Evolutionary conservation across 2,113 vertebrate species (phyloP).

Genomic region (Smithornis capensis): DNA sequence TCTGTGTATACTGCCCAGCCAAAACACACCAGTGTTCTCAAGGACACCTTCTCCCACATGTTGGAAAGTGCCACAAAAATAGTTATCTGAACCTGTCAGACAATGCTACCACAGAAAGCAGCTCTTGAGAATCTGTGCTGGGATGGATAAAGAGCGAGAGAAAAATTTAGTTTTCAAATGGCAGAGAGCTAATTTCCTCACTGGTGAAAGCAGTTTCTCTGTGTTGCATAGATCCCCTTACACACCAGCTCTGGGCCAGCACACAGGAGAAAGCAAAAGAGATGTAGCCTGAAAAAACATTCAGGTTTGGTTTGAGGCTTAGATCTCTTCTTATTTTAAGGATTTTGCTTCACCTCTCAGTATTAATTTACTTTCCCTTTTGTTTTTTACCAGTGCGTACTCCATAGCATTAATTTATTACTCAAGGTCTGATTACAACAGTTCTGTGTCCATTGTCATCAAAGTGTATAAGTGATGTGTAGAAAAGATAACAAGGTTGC

Average conservation of each 20-base stretch:
- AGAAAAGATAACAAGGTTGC: constrained; percentile 35
- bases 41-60: background rate
- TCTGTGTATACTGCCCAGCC: background rate
- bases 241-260: background rate
- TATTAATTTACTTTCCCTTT: constrained; percentile 32
- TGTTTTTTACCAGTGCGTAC: background rate
- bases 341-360: background rate
- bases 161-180: background rate
- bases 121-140: background rate
- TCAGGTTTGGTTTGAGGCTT: background rate
- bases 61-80: background rate
- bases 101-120: background rate
- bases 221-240: background rate
- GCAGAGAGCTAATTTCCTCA: background rate
- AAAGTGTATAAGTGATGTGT: background rate
- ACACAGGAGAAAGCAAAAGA: background rate
- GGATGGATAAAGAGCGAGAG: background rate
- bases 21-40: background rate
- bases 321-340: background rate
- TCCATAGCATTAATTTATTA: constrained; percentile 38
- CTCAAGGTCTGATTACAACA: constrained; percentile 30
- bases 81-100: background rate
- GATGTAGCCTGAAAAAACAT: background rate
- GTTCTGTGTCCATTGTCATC: background rate
- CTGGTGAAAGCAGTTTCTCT: background rate